These are phyloP conservation scores for Conistra vaccinii DNA, from an alignment of 2,888 invertebrate species.

Conservation along the genomic window DNA sequence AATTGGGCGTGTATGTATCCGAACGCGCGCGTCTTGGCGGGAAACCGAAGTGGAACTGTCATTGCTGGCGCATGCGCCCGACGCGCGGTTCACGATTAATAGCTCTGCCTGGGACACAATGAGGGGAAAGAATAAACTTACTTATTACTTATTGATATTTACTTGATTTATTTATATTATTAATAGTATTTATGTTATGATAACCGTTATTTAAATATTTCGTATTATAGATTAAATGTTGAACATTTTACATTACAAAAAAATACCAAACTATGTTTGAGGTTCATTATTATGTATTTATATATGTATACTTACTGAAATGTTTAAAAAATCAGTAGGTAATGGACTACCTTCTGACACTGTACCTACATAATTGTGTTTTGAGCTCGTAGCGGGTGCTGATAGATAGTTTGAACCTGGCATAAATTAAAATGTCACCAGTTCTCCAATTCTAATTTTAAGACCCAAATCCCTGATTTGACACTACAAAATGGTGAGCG, in stretches of 20 bases:
- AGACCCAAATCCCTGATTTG: background rate
- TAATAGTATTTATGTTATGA: slow-evolving; percentile 23
- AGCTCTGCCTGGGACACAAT: slow-evolving; percentile 71
- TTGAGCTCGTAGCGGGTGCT: background rate
- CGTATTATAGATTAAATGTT: background rate
- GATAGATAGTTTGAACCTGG: background rate
- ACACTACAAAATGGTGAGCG: background rate
- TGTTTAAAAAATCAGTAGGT: background rate
- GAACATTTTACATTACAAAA: background rate
- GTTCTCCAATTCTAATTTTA: background rate
- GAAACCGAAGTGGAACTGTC: slow-evolving; percentile 78
- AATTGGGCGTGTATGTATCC: slow-evolving; percentile 54
- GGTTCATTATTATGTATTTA: background rate
- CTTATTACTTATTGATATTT: slow-evolving; percentile 2
- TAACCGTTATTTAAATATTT: background rate
- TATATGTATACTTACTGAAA: too few species aligned
- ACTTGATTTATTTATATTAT: too few species aligned
- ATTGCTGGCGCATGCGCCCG: slow-evolving; percentile 74
- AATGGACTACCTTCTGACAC: background rate
- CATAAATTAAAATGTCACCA: background rate
- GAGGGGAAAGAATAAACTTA: slow-evolving; percentile 53
- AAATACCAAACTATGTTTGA: background rate
- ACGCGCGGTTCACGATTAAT: slow-evolving; percentile 69
- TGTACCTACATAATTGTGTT: background rate
- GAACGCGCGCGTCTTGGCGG: slow-evolving; percentile 76